A percentile compares a stretch with the other conserved stretches of the same genome.
phyloP scores from a whole-genome alignment of 2,888 invertebrate species.

The Patella pellucida region DNA sequence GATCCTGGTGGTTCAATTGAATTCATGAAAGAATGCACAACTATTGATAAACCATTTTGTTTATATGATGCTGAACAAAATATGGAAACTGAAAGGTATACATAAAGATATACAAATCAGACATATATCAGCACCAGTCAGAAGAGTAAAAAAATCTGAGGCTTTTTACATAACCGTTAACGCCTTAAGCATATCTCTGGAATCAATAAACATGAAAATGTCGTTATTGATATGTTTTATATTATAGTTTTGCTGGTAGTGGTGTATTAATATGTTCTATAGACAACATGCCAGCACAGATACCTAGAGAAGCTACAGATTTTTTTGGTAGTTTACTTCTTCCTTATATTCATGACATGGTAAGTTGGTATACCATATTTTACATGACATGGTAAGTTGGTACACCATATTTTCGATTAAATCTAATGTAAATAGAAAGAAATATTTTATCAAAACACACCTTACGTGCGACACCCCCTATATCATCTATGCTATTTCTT shows the following conservation, averaged over 20 bases:
- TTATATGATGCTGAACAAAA: conserved; percentile 99
- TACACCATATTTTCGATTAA: too few relatives aligned
- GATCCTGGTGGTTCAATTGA: conserved; percentile 99
- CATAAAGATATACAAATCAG: not conserved
- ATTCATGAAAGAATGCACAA: conserved; percentile 99
- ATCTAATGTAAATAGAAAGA: too few relatives aligned
- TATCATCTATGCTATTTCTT: too few relatives aligned
- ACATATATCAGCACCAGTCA: not conserved
- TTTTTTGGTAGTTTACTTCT: conserved; percentile 94
- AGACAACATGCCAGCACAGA: conserved; percentile 99
- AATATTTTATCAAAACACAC: too few relatives aligned
- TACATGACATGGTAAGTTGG: not conserved
- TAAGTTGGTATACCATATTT: conserved; percentile 47
- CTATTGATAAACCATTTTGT: conserved; percentile 98
- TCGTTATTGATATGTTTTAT: too few relatives aligned
- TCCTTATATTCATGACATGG: conserved; percentile 90
- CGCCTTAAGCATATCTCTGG: too few relatives aligned
- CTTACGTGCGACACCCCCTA: too few relatives aligned
- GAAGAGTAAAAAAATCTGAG: too few relatives aligned
- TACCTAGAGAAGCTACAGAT: conserved; percentile 96
- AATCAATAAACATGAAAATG: too few relatives aligned
- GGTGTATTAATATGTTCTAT: conserved; percentile 99
- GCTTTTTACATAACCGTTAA: too few relatives aligned
- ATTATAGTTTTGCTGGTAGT: conserved; percentile 88
- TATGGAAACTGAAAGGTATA: conserved; percentile 90